Evolutionary conservation across 1,140 invertebrate genomes (phyloP).

Genomic region (Diplogasteroides magnus): DNA sequence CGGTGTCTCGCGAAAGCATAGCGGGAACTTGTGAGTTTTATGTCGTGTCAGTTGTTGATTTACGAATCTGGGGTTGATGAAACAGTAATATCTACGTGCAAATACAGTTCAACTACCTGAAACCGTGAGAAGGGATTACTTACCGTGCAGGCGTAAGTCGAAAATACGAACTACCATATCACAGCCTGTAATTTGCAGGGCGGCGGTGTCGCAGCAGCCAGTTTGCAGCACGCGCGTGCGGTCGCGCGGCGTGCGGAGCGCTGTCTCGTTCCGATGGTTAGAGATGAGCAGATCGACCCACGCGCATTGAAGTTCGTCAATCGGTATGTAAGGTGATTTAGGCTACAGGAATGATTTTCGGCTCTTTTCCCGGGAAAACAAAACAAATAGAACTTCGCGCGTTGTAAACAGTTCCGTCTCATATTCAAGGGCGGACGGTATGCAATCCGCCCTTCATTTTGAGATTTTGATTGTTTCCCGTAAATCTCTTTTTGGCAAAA

Average conservation of each 20-base stretch:
- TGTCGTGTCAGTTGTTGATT: too few relatives aligned
- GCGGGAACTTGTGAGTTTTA: too few relatives aligned
- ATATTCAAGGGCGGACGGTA: not conserved
- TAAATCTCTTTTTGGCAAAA: too few relatives aligned
- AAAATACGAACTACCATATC: not conserved
- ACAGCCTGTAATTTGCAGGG: constrained; percentile 17
- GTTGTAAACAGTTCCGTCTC: not conserved
- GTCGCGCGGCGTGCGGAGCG: constrained; percentile 21
- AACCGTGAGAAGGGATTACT: too few relatives aligned
- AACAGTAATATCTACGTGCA: too few relatives aligned
- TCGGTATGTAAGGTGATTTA: constrained; percentile 19
- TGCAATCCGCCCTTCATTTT: constrained; percentile 1
- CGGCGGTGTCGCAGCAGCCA: constrained; percentile 25
- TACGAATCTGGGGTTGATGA: too few relatives aligned
- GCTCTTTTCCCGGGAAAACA: not conserved
- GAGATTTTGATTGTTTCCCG: not conserved
- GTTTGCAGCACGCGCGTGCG: constrained; percentile 23
- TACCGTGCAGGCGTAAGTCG: not conserved
- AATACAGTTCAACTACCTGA: too few relatives aligned
- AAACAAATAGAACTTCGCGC: not conserved
- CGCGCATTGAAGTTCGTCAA: constrained; percentile 35
- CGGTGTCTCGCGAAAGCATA: too few relatives aligned
- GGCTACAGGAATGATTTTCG: not conserved
- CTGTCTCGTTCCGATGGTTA: constrained; percentile 25
- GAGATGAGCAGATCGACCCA: constrained; percentile 31